These are phyloP conservation scores for Pantherophis vulpinus DNA, from an alignment of 2,797 vertebrate species.

Conservation along the genomic window DNA sequence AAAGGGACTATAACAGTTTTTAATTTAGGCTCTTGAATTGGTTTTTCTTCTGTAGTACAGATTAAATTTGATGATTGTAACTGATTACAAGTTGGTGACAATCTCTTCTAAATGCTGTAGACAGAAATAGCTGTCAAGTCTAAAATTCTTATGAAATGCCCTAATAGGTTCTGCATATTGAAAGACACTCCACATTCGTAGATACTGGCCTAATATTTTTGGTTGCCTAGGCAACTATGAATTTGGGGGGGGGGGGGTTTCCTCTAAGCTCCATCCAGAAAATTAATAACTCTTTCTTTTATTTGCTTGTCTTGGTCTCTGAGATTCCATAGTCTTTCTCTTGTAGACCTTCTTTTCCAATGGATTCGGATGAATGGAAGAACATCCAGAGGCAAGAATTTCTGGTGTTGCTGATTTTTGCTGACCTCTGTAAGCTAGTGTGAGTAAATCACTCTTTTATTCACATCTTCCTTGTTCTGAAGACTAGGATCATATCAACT, in stretches of 20 bases:
- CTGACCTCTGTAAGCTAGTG: constrained; percentile 57
- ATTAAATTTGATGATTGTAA: background rate
- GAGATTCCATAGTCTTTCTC: background rate
- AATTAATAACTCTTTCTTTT: background rate
- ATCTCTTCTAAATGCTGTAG: background rate
- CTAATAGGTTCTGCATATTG: background rate
- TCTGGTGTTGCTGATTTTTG: constrained; percentile 52
- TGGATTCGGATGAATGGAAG: constrained; percentile 37
- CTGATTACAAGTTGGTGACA: background rate
- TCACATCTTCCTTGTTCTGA: background rate
- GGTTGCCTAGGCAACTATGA: background rate
- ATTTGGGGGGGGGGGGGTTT: background rate
- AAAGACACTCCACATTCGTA: background rate
- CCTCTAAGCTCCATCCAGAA: background rate
- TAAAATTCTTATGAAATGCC: background rate
- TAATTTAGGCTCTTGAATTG: background rate
- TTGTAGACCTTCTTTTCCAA: constrained; percentile 37
- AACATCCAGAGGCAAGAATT: constrained; percentile 52
- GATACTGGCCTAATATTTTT: background rate
- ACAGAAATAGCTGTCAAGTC: background rate
- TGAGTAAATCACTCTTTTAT: constrained; percentile 34
- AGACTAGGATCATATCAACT: background rate
- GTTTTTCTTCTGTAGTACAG: background rate
- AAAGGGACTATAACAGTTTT: background rate
- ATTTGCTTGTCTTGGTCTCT: background rate